A percentile compares a stretch with the other conserved stretches of the same genome.
Evolutionary conservation across 37 sponge, comb jelly and placozoan genomes (phyloP).

Genomic region (Aphrocallistes beatrix): DNA sequence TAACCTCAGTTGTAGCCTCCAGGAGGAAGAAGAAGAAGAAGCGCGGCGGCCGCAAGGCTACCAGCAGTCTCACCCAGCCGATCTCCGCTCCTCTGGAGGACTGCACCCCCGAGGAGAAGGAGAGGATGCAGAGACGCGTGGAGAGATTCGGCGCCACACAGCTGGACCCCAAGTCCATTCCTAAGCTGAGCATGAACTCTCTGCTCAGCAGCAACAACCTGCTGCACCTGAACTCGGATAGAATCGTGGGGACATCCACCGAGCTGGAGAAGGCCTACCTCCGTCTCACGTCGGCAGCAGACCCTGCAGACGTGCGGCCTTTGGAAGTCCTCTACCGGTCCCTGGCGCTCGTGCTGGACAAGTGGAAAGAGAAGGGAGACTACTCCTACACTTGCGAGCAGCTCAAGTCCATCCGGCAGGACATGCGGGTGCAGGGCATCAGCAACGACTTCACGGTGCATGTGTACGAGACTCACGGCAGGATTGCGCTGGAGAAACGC

Average conservation of each 20-base stretch:
- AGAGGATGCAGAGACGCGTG: neutral
- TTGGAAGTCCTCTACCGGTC: slow-evolving; percentile 48
- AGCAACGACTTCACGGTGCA: slow-evolving; percentile 79
- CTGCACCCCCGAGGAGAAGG: neutral
- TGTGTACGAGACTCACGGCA: slow-evolving; percentile 93
- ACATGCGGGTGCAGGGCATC: slow-evolving; percentile 84
- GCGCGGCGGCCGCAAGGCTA: neutral
- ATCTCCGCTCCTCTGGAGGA: neutral
- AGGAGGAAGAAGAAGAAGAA: neutral
- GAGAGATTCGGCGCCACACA: neutral
- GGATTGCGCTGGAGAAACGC: slow-evolving; percentile 84
- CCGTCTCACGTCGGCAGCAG: slow-evolving; percentile 94
- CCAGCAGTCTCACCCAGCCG: neutral
- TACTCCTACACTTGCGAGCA: slow-evolving; percentile 86
- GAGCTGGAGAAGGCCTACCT: slow-evolving; percentile 87
- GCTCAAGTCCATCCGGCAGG: slow-evolving; percentile 95
- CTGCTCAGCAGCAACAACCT: slow-evolving; percentile 35
- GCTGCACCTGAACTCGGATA: slow-evolving; percentile 30
- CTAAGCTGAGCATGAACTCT: slow-evolving; percentile 17
- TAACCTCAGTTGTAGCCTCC: slow-evolving; percentile 1
- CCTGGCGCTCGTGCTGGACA: slow-evolving; percentile 40
- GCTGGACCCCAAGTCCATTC: neutral
- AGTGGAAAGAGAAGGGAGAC: slow-evolving; percentile 49
- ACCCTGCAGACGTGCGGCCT: slow-evolving; percentile 70
- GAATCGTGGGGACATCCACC: slow-evolving; percentile 68